A percentile compares a stretch with the other conserved stretches of the same genome.
phyloP scores from a whole-genome alignment of 2,797 vertebrate species.

The Lacerta agilis region DNA sequence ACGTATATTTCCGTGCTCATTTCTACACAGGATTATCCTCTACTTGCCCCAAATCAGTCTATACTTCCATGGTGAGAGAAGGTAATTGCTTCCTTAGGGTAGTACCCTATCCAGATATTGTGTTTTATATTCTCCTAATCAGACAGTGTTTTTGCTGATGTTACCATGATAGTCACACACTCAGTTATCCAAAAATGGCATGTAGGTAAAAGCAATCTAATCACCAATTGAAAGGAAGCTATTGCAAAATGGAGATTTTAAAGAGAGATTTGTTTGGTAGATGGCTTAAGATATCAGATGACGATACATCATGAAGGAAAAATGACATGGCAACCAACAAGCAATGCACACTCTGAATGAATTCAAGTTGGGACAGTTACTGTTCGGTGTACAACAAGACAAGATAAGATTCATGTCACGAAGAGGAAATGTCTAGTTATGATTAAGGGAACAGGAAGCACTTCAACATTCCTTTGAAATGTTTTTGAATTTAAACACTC shows the following conservation, averaged over 20 bases:
- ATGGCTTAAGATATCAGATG: background rate
- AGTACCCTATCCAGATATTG: background rate
- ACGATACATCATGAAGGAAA: background rate
- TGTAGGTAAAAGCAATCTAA: conserved; percentile 11
- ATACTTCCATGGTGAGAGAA: background rate
- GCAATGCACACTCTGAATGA: background rate
- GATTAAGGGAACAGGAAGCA: conserved; percentile 14
- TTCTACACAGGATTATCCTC: background rate
- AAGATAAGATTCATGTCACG: background rate
- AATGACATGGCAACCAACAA: background rate
- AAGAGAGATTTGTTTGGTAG: background rate
- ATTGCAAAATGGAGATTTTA: background rate
- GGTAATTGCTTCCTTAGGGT: background rate
- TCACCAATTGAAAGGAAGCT: background rate
- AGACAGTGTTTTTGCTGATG: background rate
- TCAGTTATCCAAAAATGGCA: conserved; percentile 9
- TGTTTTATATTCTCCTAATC: background rate
- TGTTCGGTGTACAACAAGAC: background rate
- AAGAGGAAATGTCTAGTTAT: conserved; percentile 1
- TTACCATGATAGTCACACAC: background rate
- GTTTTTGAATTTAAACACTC: background rate
- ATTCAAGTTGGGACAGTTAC: background rate
- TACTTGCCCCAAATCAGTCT: background rate
- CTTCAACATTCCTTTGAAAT: conserved; percentile 2
- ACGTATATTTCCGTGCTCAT: background rate